Evolutionary conservation across 2,888 invertebrate genomes (phyloP), one percentile per base, ranked within the genome.

Genomic region (Mayetiola destructor): DNA sequence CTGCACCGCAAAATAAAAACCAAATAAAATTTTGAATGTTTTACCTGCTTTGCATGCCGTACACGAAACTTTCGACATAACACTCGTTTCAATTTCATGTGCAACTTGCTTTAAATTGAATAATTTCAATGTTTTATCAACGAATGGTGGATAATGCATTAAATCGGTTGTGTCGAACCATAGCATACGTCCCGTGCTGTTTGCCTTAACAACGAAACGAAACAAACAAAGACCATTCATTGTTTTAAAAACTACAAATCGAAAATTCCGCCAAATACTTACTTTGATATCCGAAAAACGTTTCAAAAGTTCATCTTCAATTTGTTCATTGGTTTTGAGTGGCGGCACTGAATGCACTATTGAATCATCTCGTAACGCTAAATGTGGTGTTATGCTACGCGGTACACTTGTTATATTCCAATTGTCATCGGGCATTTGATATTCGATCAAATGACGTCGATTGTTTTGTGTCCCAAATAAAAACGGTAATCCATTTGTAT

Each of bases 21-120:
- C n/a, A 12, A 16, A 6, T 9, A 14, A 12, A 37, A n/a, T 16
- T 5, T 37, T 37, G 4, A 4, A 1, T 27, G 48, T 9, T 27
- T 16, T 30, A 77, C 80, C 81, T 57, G 87, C 88, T 73, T 85
- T 87, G 66, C 92, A 92, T 10, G 92, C 92, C 2, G 90, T 89
- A 66, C 92, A 92, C 0, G 89, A 89, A 1, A 92, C 89, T 70
- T 84, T 88, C 1, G 89, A 89, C 84, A 90, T 84, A n/a, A 91
- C 84, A 53, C 88, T 88, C 64, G 89, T 89, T 73, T 92, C 91
- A 55, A 92, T 85, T 76, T 92, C 92, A 64, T 77, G 80, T 57
- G 85, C 82, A 1, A 91, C 90, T 75, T 90, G 88, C 67, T 87
- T 85, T 55, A 92, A 73, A 70, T 91, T 90, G 36, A 91, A 75